phyloP scores from a whole-genome alignment of 2,113 vertebrate species.

The Camelus dromedarius region DNA sequence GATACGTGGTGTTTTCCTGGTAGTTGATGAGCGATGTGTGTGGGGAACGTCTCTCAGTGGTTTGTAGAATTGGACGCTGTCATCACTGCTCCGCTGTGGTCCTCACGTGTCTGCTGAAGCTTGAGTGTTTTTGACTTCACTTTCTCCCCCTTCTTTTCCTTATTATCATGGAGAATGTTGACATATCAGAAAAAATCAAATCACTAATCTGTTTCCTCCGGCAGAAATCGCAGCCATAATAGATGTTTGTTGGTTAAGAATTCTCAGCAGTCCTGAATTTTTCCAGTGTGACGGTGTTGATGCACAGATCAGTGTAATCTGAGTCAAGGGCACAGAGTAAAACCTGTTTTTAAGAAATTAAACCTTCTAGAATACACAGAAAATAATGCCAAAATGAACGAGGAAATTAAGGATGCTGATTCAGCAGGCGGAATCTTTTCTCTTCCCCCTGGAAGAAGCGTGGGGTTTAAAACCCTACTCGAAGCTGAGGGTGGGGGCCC shows the following conservation, averaged over 20 bases:
- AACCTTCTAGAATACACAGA: background rate
- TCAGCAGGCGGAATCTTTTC: background rate
- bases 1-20: background rate
- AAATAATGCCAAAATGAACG: background rate
- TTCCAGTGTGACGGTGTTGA: background rate
- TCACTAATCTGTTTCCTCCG: background rate
- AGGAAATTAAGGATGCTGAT: background rate
- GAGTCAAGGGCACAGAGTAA: background rate
- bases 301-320: background rate
- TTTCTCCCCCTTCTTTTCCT: background rate
- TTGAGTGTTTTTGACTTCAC: background rate
- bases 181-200: background rate
- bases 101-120: background rate
- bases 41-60: background rate
- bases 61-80: background rate
- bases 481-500: background rate
- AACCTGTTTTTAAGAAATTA: constrained; percentile 27
- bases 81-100: background rate
- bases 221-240: background rate
- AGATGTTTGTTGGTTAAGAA: background rate
- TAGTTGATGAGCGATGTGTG: background rate
- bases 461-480: background rate
- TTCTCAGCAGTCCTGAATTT: background rate
- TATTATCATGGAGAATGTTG: background rate
- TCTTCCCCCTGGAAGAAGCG: background rate